A percentile compares a stretch with the other conserved stretches of the same genome.
These are phyloP conservation scores for Therioaphis trifolii DNA, from an alignment of 2,888 invertebrate genomes.

Conservation along the genomic window DNA sequence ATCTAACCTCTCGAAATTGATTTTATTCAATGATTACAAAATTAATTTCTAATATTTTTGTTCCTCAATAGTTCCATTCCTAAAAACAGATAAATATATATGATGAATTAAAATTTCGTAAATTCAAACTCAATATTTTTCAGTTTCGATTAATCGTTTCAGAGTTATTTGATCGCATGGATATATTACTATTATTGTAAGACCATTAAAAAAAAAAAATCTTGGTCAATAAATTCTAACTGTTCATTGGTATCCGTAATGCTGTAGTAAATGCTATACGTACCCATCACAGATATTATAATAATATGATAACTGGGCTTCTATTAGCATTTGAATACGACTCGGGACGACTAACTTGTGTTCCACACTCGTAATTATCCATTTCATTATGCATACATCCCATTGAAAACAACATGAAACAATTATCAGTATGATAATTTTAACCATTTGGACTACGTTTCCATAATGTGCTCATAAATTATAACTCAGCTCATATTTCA, in stretches of 20 bases:
- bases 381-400: conserved; percentile 43
- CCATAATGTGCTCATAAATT: conserved; percentile 38
- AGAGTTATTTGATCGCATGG: not conserved
- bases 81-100: too few species aligned
- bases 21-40: too few species aligned
- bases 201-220: too few species aligned
- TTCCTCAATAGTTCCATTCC: too few species aligned
- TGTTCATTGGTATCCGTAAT: not conserved
- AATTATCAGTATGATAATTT: conserved; percentile 56
- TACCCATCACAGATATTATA: conserved; percentile 1
- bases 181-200: not conserved
- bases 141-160: not conserved
- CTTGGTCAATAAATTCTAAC: not conserved
- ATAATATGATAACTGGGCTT: conserved; percentile 41
- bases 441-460: conserved; percentile 26
- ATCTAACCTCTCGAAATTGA: too few species aligned
- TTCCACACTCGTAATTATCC: conserved; percentile 56
- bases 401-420: conserved; percentile 41
- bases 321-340: conserved; percentile 57
- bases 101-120: too few species aligned
- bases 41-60: too few species aligned
- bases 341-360: conserved; percentile 58
- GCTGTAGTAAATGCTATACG: not conserved
- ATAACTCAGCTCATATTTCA: not conserved
- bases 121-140: not conserved